phyloP scores from a whole-genome alignment of 2,888 invertebrate species.

The Catocala fraxini region DNA sequence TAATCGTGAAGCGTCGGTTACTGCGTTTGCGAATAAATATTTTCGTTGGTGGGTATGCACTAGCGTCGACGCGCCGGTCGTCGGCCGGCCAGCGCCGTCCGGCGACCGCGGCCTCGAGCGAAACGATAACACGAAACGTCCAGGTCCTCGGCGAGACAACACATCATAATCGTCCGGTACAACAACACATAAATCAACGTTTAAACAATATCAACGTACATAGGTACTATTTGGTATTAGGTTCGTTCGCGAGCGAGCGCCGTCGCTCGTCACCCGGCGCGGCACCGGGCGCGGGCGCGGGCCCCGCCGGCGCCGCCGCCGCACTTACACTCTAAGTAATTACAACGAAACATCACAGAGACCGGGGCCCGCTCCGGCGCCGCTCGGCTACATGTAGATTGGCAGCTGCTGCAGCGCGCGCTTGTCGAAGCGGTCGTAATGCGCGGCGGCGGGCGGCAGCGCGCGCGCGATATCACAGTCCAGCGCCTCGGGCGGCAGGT shows the following conservation, averaged over 20 bases:
- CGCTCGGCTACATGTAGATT: slow-evolving; percentile 82
- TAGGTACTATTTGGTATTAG: slow-evolving; percentile 83
- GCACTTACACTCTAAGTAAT: slow-evolving; percentile 79
- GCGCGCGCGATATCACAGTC: slow-evolving; percentile 83
- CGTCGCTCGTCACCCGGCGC: slow-evolving; percentile 52
- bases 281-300: slow-evolving; percentile 44
- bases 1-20: slow-evolving; percentile 81
- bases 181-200: slow-evolving; percentile 81
- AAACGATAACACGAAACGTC: slow-evolving; percentile 52
- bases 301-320: slow-evolving; percentile 44
- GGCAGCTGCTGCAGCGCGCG: slow-evolving; percentile 85
- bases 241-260: slow-evolving; percentile 58
- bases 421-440: slow-evolving; percentile 84
- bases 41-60: slow-evolving; percentile 75
- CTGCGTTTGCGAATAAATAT: slow-evolving; percentile 83
- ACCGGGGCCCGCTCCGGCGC: slow-evolving; percentile 62
- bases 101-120: slow-evolving; percentile 45
- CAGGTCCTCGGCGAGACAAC: slow-evolving; percentile 56
- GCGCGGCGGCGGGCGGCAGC: slow-evolving; percentile 73
- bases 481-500: slow-evolving; percentile 67
- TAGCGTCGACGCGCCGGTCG: slow-evolving; percentile 37
- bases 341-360: slow-evolving; percentile 82
- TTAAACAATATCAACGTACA: slow-evolving; percentile 81
- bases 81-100: slow-evolving; percentile 34
- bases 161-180: slow-evolving; percentile 69